Conservation (phyloP, 2,888 invertebrate genomes). For the Pediacus dermestoides region DNA sequence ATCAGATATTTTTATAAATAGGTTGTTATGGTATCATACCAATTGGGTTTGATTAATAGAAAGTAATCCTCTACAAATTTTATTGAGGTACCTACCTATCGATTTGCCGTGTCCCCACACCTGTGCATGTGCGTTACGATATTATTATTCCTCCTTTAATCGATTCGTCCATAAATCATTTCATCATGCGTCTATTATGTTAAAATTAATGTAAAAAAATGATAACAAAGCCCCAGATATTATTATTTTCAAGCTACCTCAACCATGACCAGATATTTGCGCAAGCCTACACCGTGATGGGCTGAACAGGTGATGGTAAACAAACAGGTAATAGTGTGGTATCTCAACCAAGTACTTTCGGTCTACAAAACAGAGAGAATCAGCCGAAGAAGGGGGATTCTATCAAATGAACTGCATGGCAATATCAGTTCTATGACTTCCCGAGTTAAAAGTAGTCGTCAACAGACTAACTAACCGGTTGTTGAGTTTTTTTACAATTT, state of each 20-base stretch:
- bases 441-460: constrained; percentile 3
- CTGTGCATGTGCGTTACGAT: too few relatives aligned
- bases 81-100: too few relatives aligned
- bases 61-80: too few relatives aligned
- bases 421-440: constrained; percentile 2
- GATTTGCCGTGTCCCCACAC: too few relatives aligned
- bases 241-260: background rate
- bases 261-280: constrained; percentile 1
- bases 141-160: too few relatives aligned
- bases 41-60: too few relatives aligned
- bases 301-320: constrained; percentile 3
- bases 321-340: constrained; percentile 1
- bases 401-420: constrained; percentile 2
- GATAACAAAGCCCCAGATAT: too few relatives aligned
- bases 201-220: too few relatives aligned
- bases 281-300: background rate
- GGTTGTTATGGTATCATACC: too few relatives aligned
- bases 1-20: too few relatives aligned
- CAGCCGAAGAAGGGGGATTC: constrained; percentile 2
- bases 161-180: too few relatives aligned
- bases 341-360: constrained; percentile 1
- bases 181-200: too few relatives aligned
- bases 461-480: constrained; percentile 3
- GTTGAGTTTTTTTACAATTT: background rate
- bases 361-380: constrained; percentile 2